Base-by-base conservation (phyloP, 2,888 invertebrate genomes). In the Trissolcus japonicus region DNA sequence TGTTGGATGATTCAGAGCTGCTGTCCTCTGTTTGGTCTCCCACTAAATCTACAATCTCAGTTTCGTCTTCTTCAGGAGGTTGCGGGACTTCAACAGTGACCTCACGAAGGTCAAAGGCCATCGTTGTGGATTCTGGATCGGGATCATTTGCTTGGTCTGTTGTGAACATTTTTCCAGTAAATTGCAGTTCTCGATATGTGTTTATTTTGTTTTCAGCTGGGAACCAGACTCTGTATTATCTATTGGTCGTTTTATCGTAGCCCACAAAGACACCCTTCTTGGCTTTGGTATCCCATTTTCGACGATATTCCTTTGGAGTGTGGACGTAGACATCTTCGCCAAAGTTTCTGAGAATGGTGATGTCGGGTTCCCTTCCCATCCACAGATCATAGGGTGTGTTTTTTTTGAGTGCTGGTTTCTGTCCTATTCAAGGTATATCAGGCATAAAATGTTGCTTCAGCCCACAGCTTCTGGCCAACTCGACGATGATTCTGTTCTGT, bases 251-350 rank as follows among this genome's bases (percentile, higher is more conserved):
- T 17, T 50, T 6, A 50, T 50, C 17, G 17, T 17, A 50, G 50
- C 50, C 16, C 2, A 50, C 50, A 6, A 17, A 14, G 6, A 50
- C 50, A 16, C 17, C 17, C 1, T 14, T 50, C 50, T 50, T 50
- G 50, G 14, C 50, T 9, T 50, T 50, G 7, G 16, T 2, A 50
- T 50, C 16, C 50, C 16, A 14, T 17, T 13, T 50, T n/a, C 16
- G 50, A 50, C 50, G 14, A 16, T 50, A 16, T 50, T 50, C 50
- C 9, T 50, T 50, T 17, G 14, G 50, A 50, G 6, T 50, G 50
- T 50, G 16, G 3, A 14, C 17, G 16, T 50, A 16, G 50, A 50
- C 17, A 2, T 50, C 16, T 17, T 50, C 50, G 9, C 50, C 50
- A 14, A 50, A 50, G 16, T 3, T 50, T 9, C 1, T 50, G 2